phyloP scores from a whole-genome alignment of 2,113 vertebrate genomes.

The Ovibos moschatus region DNA sequence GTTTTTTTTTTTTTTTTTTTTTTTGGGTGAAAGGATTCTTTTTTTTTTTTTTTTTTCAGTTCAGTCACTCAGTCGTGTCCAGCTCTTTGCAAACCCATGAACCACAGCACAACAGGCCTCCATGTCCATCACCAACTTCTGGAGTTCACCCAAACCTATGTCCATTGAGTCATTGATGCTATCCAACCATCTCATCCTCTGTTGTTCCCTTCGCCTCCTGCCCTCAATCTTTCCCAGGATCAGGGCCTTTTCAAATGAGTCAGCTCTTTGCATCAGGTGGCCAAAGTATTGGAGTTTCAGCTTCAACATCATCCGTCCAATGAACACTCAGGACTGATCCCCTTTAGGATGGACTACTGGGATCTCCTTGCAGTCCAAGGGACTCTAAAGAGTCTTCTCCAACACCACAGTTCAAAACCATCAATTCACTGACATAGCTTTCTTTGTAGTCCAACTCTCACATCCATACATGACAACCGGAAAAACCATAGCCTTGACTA shows the following conservation, averaged over 20 bases:
- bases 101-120: neutral
- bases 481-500: neutral
- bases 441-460: neutral
- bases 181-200: neutral
- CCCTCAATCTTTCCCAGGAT: neutral
- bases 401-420: neutral
- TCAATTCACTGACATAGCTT: neutral
- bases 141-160: neutral
- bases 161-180: neutral
- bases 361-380: neutral
- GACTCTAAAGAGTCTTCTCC: neutral
- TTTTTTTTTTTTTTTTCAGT: neutral
- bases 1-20: too few species aligned
- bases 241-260: neutral
- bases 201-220: accelerated
- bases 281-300: neutral
- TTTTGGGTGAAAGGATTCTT: neutral
- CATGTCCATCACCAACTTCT: neutral
- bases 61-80: neutral
- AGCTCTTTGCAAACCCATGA: neutral
- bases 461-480: neutral
- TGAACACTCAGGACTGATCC: neutral
- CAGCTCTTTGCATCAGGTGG: neutral
- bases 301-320: neutral
- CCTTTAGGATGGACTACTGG: neutral